A percentile compares a stretch with the other conserved stretches of the same genome.
Conservation (phyloP, 2,113 vertebrate genomes). For the Paedocypris sp. region DNA sequence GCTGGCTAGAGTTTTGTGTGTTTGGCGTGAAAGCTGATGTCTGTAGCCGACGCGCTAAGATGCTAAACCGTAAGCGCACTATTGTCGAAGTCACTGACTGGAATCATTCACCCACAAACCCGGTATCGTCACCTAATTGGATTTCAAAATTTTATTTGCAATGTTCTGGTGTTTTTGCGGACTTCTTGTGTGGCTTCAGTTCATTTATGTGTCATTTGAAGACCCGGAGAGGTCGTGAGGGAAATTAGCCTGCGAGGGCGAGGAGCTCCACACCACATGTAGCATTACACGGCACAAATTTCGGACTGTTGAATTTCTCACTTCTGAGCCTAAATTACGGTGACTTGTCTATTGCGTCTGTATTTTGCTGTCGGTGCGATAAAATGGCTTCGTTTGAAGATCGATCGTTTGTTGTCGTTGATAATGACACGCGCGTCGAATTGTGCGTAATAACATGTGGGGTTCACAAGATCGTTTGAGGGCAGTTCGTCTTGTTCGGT, state of each 20-base stretch:
- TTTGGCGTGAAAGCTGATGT: not conserved
- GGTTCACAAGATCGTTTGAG: no score
- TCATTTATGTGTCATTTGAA: not conserved
- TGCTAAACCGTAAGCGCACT: slow-evolving; percentile 10
- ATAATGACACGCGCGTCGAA: no score
- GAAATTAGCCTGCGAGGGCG: not conserved
- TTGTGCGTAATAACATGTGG: no score
- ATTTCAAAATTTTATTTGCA: no score
- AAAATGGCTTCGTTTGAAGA: no score
- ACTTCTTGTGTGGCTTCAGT: no score
- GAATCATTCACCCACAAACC: not conserved
- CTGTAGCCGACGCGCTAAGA: not conserved
- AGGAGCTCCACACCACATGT: not conserved
- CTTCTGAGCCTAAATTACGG: not conserved
- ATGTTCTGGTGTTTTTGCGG: not conserved
- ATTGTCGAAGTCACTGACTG: slow-evolving; percentile 11
- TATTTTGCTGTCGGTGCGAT: no score
- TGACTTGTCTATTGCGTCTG: not conserved
- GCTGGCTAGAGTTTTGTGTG: not conserved
- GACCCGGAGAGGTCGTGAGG: not conserved
- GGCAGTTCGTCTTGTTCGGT: no score
- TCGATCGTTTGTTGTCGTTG: no score
- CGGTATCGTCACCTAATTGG: not conserved
- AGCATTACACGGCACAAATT: not conserved
- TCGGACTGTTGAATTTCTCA: no score